phyloP scores from a whole-genome alignment of 2,113 vertebrate genomes.

The Erythrocebus patas region DNA sequence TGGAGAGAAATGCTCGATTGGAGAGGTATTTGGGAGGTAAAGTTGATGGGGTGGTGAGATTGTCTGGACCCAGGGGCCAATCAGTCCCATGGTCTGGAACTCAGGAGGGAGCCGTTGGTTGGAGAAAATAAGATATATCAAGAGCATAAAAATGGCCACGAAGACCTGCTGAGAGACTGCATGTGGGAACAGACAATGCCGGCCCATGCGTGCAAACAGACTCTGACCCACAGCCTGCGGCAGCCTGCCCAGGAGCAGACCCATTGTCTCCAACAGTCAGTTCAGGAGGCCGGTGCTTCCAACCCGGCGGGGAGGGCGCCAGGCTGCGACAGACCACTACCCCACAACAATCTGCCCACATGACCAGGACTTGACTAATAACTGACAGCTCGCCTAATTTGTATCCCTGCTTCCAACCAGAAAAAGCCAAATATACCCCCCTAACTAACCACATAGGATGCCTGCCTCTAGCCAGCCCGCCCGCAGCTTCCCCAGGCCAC shows the following conservation, averaged over 20 bases:
- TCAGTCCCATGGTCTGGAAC: neutral
- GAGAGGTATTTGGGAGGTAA: neutral
- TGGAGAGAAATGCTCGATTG: neutral
- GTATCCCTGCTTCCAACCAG: neutral
- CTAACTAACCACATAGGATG: neutral
- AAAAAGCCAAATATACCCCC: neutral
- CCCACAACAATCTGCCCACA: accelerated
- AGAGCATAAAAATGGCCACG: neutral
- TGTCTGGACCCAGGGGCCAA: neutral
- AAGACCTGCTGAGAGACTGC: neutral
- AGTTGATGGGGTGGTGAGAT: neutral
- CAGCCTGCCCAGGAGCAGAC: no score
- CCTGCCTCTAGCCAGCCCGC: neutral
- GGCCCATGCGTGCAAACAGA: neutral
- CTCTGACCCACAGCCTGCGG: no score
- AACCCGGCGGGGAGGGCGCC: neutral
- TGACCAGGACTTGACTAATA: neutral
- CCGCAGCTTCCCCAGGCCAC: neutral
- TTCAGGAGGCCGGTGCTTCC: neutral
- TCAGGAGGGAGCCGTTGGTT: neutral
- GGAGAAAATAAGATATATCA: neutral
- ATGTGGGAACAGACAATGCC: neutral
- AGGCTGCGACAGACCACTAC: neutral
- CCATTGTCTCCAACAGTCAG: no score
- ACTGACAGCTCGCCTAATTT: neutral